Base-by-base conservation (phyloP, 2,113 vertebrate genomes). In the Balaenoptera acutorostrata region DNA sequence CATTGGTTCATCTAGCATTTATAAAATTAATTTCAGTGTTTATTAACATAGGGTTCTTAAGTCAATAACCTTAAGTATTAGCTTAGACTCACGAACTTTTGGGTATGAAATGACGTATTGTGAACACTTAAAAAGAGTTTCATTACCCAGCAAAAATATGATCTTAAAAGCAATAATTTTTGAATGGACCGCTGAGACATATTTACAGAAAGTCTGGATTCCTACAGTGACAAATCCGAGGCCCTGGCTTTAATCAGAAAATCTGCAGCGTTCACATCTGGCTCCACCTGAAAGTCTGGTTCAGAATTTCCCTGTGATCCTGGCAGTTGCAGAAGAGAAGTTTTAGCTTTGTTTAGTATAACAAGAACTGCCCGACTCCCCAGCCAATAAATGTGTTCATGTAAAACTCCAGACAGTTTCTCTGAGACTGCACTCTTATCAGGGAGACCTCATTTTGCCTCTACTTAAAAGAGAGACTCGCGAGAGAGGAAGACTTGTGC, bases 201-300 rank as follows among this genome's bases (percentile, higher is more conserved):
- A 55, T 61, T 88, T 93, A 77, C 84, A 88, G 81, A 75, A 91
- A 96, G 29, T 63, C 13, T 89, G 52, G 75, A 49, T 95, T 93
- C 55, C 69, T 25, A 18, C 41, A 63, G 33, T 0, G 20, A 89
- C 29, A 46, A 61, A n/a, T 33, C 23, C 25, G 74, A 93, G 63
- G 52, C 95, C 82, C 68, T 1, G 7, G 64, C 74, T 72, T 88
- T 23, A 11, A 55, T 81, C 52, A 23, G 75, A 80, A 86, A 61
- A 59, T 59, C 63, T 23, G 29, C 49, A 3, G 57, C 2, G 0
- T 52, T 52, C 69, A 29, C 80, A 61, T 83, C 81, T 85, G 97
- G 95, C 85, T 97, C 96, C 97, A 90, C 96, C 95, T 97, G 94
- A 95, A 97, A 98, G 91, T 98, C 98, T 97, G 97, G 93, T 98